phyloP scores from a whole-genome alignment of 2,888 invertebrate species.

The Pharmacophagus antenor region DNA sequence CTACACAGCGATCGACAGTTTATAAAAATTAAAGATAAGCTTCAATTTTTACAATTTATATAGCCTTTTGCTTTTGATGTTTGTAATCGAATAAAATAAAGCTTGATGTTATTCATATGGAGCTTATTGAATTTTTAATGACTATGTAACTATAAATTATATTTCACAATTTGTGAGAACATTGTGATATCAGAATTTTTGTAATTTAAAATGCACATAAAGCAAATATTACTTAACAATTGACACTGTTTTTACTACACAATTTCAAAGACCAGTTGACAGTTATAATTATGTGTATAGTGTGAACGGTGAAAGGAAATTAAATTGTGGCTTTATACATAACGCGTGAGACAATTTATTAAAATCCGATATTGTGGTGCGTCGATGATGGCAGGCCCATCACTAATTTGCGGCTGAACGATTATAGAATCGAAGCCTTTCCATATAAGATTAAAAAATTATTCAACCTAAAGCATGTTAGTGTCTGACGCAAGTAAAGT shows the following conservation, averaged over 20 bases:
- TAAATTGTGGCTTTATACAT: constrained; percentile 46
- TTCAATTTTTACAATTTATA: constrained; percentile 22
- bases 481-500: constrained; percentile 43
- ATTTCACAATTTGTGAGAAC: not conserved
- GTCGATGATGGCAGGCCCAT: constrained; percentile 44
- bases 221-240: not conserved
- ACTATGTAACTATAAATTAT: not conserved
- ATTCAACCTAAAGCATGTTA: not conserved
- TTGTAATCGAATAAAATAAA: not conserved
- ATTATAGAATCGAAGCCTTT: constrained; percentile 24
- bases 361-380: constrained; percentile 10
- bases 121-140: not conserved
- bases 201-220: not conserved
- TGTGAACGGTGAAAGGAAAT: constrained; percentile 41
- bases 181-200: not conserved
- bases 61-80: constrained; percentile 24
- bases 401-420: constrained; percentile 35
- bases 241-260: constrained; percentile 40
- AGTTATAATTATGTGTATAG: constrained; percentile 38
- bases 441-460: constrained; percentile 4
- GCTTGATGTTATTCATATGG: not conserved
- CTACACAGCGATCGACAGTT: constrained; percentile 5
- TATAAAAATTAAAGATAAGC: constrained; percentile 3
- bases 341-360: not conserved
- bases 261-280: constrained; percentile 46